These are phyloP conservation scores for Elephas maximus DNA, from an alignment of 2,113 vertebrate species.

Conservation along the genomic window DNA sequence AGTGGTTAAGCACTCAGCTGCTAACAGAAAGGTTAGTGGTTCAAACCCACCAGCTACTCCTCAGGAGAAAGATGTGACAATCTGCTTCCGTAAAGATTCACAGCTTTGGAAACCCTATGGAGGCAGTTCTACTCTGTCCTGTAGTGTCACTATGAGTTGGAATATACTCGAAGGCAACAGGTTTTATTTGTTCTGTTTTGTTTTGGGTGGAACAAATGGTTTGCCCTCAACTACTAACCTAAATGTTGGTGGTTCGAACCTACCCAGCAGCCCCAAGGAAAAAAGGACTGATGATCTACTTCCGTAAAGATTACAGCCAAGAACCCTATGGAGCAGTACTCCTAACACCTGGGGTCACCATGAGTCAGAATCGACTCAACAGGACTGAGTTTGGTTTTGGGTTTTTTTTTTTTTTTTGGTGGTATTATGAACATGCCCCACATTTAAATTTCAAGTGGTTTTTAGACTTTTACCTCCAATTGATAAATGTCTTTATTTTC, in stretches of 20 bases:
- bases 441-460: conserved; percentile 53
- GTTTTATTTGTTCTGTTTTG: not conserved
- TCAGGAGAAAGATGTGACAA: not conserved
- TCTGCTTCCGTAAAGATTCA: not conserved
- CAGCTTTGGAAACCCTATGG: not conserved
- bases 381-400: not conserved
- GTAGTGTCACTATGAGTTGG: not conserved
- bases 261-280: not conserved
- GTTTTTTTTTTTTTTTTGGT: not conserved
- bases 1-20: not conserved
- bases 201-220: not conserved
- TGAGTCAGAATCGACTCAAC: not conserved
- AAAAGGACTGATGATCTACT: not conserved
- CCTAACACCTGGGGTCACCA: not conserved
- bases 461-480: conserved; percentile 27
- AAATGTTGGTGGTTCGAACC: not conserved
- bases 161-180: not conserved
- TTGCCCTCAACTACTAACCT: not conserved
- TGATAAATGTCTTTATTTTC: conserved; percentile 48
- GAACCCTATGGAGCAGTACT: not conserved
- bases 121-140: not conserved
- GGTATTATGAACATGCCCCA: not conserved
- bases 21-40: not conserved
- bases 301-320: not conserved
- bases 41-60: not conserved